Evolutionary conservation across 1,140 invertebrate species (phyloP).

Genomic region (Zophobas morio): DNA sequence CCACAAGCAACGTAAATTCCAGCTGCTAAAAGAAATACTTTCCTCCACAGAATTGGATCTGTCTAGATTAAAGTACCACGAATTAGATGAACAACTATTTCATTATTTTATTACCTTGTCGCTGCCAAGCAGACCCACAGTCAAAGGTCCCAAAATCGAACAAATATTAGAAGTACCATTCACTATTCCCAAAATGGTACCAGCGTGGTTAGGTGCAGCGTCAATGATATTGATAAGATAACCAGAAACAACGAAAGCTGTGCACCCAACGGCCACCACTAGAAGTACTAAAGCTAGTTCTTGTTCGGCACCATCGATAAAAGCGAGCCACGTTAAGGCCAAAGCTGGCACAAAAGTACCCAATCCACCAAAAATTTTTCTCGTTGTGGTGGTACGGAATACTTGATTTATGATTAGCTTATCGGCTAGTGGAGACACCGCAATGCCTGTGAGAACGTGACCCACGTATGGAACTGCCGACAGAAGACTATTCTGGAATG

Average conservation of each 20-base stretch:
- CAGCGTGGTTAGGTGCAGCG: constrained; percentile 80
- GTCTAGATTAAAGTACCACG: neutral
- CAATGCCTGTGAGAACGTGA: neutral
- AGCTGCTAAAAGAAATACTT: constrained; percentile 72
- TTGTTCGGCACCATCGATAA: constrained; percentile 70
- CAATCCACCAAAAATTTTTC: constrained; percentile 54
- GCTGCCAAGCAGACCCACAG: constrained; percentile 60
- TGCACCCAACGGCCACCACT: constrained; percentile 80
- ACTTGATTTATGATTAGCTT: constrained; percentile 23
- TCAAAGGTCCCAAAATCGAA: constrained; percentile 81
- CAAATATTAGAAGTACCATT: constrained; percentile 82
- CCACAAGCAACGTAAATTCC: constrained; percentile 70
- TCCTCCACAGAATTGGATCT: constrained; percentile 69
- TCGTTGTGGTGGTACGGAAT: neutral
- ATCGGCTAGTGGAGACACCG: neutral
- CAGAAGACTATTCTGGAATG: constrained; percentile 48
- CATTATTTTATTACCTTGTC: constrained; percentile 7
- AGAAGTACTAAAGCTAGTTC: constrained; percentile 74
- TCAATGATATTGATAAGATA: constrained; percentile 80
- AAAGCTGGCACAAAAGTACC: constrained; percentile 74
- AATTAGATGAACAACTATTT: neutral
- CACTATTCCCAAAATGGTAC: constrained; percentile 83
- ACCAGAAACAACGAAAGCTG: constrained; percentile 82
- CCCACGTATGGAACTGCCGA: neutral
- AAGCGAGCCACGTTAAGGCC: constrained; percentile 75